These are phyloP conservation scores for Mus spicilegus DNA, from an alignment of 2,113 vertebrate genomes.

Conservation along the genomic window DNA sequence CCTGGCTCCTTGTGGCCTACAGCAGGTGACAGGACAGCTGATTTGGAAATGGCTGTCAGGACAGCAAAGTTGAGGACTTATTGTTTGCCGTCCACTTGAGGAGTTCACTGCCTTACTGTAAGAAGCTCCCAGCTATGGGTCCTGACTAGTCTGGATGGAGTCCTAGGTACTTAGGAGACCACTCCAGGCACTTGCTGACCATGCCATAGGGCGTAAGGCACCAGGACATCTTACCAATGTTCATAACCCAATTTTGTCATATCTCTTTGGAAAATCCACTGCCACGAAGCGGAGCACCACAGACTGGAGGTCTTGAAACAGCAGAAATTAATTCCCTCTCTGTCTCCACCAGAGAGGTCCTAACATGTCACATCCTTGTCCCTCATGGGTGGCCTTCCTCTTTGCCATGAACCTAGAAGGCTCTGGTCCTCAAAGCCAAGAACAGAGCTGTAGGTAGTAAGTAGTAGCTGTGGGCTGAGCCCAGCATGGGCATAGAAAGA, in stretches of 20 bases:
- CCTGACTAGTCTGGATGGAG: no score
- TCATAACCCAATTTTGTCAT: background rate
- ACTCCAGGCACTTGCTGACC: background rate
- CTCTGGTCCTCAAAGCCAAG: background rate
- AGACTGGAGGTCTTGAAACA: background rate
- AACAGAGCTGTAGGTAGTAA: background rate
- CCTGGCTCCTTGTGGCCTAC: background rate
- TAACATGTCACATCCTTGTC: accelerated
- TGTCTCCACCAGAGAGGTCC: background rate
- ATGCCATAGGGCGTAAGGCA: accelerated
- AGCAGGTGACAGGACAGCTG: background rate
- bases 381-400: background rate
- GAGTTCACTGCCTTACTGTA: accelerated
- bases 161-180: accelerated
- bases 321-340: background rate
- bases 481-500: background rate
- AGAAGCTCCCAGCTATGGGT: background rate
- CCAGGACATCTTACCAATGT: background rate
- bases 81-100: accelerated
- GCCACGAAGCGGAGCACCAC: accelerated
- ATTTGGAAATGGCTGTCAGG: background rate
- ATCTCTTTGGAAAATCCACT: background rate
- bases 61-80: accelerated
- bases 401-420: background rate
- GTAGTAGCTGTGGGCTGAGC: background rate